Evolutionary conservation across 1,140 invertebrate genomes (phyloP).

Genomic region (Chironomus tepperi): DNA sequence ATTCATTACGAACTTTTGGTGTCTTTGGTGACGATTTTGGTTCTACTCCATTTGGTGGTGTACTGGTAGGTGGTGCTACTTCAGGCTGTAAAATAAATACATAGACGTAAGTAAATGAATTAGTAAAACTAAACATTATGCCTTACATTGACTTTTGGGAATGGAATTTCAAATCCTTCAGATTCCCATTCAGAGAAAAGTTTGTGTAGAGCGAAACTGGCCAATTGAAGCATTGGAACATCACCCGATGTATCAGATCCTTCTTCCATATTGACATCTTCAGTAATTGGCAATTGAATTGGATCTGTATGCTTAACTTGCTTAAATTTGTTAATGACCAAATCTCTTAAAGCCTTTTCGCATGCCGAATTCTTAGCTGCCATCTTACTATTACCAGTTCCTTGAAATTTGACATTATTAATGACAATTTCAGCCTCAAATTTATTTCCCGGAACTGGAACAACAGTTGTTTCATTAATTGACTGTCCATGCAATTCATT

Average conservation of each 20-base stretch:
- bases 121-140: background rate
- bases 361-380: slow-evolving; percentile 54
- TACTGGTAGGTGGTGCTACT: slow-evolving; percentile 28
- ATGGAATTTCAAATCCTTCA: slow-evolving; percentile 56
- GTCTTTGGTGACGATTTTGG: slow-evolving; percentile 39
- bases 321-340: slow-evolving; percentile 58
- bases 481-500: slow-evolving; percentile 62
- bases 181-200: slow-evolving; percentile 66
- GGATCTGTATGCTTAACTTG: slow-evolving; percentile 37
- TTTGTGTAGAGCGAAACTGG: slow-evolving; percentile 66
- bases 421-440: slow-evolving; percentile 37
- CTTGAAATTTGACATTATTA: slow-evolving; percentile 36
- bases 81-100: slow-evolving; percentile 32
- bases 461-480: slow-evolving; percentile 38
- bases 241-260: slow-evolving; percentile 38
- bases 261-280: slow-evolving; percentile 30
- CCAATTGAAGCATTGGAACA: slow-evolving; percentile 64
- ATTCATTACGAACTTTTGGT: slow-evolving; percentile 40
- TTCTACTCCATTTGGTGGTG: slow-evolving; percentile 12
- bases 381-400: slow-evolving; percentile 43
- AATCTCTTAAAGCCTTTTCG: slow-evolving; percentile 60
- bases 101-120: slow-evolving; percentile 27
- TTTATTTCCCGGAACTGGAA: slow-evolving; percentile 33
- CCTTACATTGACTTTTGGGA: slow-evolving; percentile 39
- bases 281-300: background rate